Evolutionary conservation across 2,888 invertebrate genomes (phyloP), one percentile per base, ranked within the genome.

Genomic region (Acrobasis consociella): DNA sequence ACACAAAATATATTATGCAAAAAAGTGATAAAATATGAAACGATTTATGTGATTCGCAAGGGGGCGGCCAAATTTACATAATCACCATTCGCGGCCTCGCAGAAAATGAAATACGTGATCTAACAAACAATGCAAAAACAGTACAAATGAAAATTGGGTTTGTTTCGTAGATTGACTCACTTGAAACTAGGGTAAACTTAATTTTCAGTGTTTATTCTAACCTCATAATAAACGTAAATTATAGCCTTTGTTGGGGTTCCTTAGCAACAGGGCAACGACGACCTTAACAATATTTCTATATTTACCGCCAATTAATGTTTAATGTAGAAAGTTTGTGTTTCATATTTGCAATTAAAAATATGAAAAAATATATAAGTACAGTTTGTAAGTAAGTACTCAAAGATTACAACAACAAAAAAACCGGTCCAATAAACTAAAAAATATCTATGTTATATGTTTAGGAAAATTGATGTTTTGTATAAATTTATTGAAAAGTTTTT

Each of bases 11-110:
- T 82, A 82, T 84, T 82, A 84, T 84, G 82, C 79, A 83, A 85
- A 86, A 85, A 82, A 82, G 79, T 85, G 82, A 85, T 86, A 86
- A 87, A 87, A 89, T 85, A 84, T 85, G 80, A 86, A 85, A 86
- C 83, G 87, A 85, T 89, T 89, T 88, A 87, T 86, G 82, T 82
- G 83, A 85, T 84, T 86, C 82, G 79, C 75, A 74, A 77, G 70
- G 78, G 74, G 81, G 78, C 76, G 80, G 75, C 67, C 68, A 73
- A 75, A 89, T 89, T 87, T 87, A 74, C 88, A 89, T 89, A 89
- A 89, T 89, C 86, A 87, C 84, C 81, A 77, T 70, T 77, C 76
- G 72, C 73, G 72, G 77, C 70, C 76, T 72, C 74, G 73, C 78
- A 73, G 77, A 77, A 78, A 85, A 87, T 86, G 83, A 86, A 87